These are phyloP conservation scores for Acleris sparsana DNA, from an alignment of 2,888 invertebrate species.

Conservation along the genomic window DNA sequence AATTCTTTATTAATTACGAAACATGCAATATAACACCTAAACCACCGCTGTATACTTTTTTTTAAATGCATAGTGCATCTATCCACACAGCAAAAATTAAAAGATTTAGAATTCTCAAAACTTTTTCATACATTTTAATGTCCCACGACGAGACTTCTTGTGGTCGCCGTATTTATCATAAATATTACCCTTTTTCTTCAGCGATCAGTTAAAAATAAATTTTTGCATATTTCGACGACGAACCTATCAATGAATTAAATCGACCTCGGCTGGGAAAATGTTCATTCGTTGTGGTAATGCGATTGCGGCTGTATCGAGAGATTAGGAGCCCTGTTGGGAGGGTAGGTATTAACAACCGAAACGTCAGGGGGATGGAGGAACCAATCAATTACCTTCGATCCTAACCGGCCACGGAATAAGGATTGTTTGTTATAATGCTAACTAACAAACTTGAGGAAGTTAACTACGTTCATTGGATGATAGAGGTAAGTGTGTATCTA, in stretches of 20 bases:
- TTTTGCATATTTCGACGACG: slow-evolving; percentile 1
- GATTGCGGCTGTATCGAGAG: slow-evolving; percentile 25
- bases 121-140: too few relatives aligned
- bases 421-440: neutral
- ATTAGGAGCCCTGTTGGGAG: slow-evolving; percentile 16
- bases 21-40: too few relatives aligned
- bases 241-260: slow-evolving; percentile 11
- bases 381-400: neutral
- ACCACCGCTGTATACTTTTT: too few relatives aligned
- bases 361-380: neutral
- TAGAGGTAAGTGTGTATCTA: too few relatives aligned
- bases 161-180: too few relatives aligned
- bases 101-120: too few relatives aligned
- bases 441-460: too few relatives aligned
- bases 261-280: slow-evolving; percentile 21
- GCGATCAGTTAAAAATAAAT: neutral
- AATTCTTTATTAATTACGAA: too few relatives aligned
- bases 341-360: neutral
- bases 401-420: neutral
- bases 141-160: too few relatives aligned
- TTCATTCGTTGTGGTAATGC: slow-evolving; percentile 15
- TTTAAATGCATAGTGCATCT: too few relatives aligned
- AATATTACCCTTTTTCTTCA: neutral
- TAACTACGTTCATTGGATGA: too few relatives aligned
- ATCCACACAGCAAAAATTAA: too few relatives aligned